Conservation (phyloP, 2,113 vertebrate species). For the Trogon melanurus region DNA sequence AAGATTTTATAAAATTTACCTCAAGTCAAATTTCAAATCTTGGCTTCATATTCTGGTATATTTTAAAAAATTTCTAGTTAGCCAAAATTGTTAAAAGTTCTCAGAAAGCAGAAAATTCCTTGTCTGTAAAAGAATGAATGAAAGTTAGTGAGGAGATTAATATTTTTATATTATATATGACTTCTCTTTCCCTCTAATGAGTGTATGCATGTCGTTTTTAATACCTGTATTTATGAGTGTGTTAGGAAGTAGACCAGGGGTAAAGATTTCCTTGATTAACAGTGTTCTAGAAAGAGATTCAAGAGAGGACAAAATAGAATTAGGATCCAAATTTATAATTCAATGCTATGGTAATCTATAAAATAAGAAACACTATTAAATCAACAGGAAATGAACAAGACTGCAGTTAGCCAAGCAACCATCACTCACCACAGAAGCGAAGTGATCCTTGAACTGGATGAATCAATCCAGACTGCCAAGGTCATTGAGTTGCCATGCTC, state of each 20-base stretch:
- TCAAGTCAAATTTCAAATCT: neutral
- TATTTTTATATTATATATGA: neutral
- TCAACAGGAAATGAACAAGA: slow-evolving; percentile 62
- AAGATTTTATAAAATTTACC: neutral
- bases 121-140: neutral
- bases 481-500: slow-evolving; percentile 46
- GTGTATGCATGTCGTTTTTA: neutral
- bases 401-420: slow-evolving; percentile 26
- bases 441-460: slow-evolving; percentile 57
- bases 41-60: neutral
- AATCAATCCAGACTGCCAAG: slow-evolving; percentile 63
- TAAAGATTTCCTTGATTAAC: slow-evolving; percentile 12
- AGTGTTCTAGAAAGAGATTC: neutral
- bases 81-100: neutral
- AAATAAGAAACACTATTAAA: slow-evolving; percentile 61
- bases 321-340: slow-evolving; percentile 44
- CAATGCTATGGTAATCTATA: slow-evolving; percentile 53
- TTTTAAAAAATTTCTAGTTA: neutral
- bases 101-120: neutral
- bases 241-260: neutral
- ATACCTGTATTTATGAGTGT: neutral
- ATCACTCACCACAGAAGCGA: slow-evolving; percentile 47
- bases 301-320: neutral
- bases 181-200: neutral
- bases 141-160: neutral